Conservation (phyloP, 2,888 invertebrate species). For the Malachius bipustulatus region DNA sequence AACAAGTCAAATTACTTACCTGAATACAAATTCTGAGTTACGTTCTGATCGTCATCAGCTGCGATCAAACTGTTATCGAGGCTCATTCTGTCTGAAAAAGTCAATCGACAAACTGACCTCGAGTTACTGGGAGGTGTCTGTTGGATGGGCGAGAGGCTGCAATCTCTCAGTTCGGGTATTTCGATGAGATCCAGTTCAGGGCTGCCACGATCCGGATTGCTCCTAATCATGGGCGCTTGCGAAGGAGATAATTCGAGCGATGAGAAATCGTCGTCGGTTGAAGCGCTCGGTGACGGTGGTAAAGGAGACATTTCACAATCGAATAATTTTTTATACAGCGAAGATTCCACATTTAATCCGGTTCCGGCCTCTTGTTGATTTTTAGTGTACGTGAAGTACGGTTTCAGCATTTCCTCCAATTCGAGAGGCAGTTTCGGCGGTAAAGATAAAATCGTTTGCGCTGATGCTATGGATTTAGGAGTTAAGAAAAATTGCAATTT, state of each 20-base stretch:
- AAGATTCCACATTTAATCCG: constrained; percentile 20
- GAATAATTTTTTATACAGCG: constrained; percentile 31
- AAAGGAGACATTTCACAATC: constrained; percentile 21
- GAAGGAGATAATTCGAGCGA: constrained; percentile 27
- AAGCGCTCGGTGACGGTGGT: constrained; percentile 7
- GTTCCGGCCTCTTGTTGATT: constrained; percentile 24
- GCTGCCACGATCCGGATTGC: constrained; percentile 7
- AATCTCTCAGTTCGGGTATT: constrained; percentile 21
- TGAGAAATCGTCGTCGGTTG: too few relatives aligned
- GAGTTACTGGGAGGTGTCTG: constrained; percentile 26
- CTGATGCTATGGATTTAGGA: constrained; percentile 39
- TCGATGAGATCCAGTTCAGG: constrained; percentile 17
- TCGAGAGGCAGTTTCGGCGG: constrained; percentile 50
- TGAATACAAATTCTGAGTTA: constrained; percentile 19
- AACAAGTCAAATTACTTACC: constrained; percentile 18
- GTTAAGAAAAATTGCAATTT: too few relatives aligned
- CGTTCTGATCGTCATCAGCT: constrained; percentile 30
- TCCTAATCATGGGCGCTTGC: constrained; percentile 12
- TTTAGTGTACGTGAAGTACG: constrained; percentile 48
- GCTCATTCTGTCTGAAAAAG: constrained; percentile 23
- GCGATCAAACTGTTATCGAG: constrained; percentile 21
- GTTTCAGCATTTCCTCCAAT: constrained; percentile 48
- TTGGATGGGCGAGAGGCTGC: constrained; percentile 27
- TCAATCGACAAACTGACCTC: constrained; percentile 40
- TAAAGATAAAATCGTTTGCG: constrained; percentile 53